These are phyloP conservation scores for Myopa tessellatipennis DNA, from an alignment of 2,888 invertebrate species.

Conservation along the genomic window DNA sequence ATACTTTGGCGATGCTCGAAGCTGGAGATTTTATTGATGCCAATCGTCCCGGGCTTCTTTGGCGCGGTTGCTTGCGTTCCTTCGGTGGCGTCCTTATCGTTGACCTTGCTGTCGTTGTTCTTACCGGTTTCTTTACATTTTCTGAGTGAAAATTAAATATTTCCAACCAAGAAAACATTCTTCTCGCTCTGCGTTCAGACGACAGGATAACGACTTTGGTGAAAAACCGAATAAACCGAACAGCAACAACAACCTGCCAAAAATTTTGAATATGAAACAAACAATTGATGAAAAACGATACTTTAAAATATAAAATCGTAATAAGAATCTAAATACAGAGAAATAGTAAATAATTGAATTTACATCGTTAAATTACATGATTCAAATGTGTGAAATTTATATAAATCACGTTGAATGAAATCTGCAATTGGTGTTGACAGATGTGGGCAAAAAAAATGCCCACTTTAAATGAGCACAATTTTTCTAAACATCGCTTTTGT, in stretches of 20 bases:
- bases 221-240: neutral
- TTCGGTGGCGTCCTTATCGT: neutral
- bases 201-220: neutral
- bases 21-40: conserved; percentile 30
- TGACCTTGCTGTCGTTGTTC: conserved; percentile 22
- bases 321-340: neutral
- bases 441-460: no score
- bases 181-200: neutral
- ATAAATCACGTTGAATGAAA: neutral
- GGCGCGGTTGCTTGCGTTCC: neutral
- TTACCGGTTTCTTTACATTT: conserved; percentile 16
- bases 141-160: conserved; percentile 40
- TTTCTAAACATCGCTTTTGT: no score
- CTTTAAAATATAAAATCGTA: neutral
- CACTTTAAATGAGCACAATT: no score
- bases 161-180: conserved; percentile 47
- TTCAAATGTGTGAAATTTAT: neutral
- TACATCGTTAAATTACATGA: neutral
- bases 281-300: no score
- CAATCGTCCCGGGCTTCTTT: conserved; percentile 3
- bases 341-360: neutral
- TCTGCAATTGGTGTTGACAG: no score
- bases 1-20: conserved; percentile 4
- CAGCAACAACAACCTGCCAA: neutral
- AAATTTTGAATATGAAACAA: no score